Evolutionary conservation across 2,888 invertebrate genomes (phyloP), one percentile per base, ranked within the genome.

Genomic region (Hedya salicella): DNA sequence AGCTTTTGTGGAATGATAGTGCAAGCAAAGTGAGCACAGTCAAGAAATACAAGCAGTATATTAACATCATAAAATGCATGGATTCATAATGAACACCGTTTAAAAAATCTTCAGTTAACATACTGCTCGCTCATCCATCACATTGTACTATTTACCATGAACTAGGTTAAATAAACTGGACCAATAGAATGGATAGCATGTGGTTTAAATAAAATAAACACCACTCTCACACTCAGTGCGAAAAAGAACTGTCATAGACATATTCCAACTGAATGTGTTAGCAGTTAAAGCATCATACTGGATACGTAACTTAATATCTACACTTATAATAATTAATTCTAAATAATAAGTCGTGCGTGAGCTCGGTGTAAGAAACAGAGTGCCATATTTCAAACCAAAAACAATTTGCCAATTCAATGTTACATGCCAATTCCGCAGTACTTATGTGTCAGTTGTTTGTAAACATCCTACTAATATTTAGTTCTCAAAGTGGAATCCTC

Each of bases 341-440:
- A 61, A 66, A 53, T 48, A 39, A 61, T 54, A 67, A 67, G 50
- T 62, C 14, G 65, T 61, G 66, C 66, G 21, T 54, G 60, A 66
- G 66, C 60, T 40, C 53, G 60, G 66, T 66, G 53, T 66, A 66
- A 66, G 53, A 60, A 61, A 40, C 66, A 66, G 66, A 61, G 61
- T 66, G 61, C 66, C 54, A 66, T 46, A 59, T 25, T 59, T 59
- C 39, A 53, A 54, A 53, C 42, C 17, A 53, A 53, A 60, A 42
- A 62, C 44, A 53, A 57, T n/a, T 62, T 46, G 30, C 42, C 39
- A 39, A 25, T 21, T 44, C 21, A 36, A 40, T 40, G 40, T 46
- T 30, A 56, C 30, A 30, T 42, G 16, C 44, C 44, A 32, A n/a
- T 56, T 8, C 36, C 9, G 36, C 36, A 36, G 9, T 36, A 17